Base-by-base conservation (phyloP, 2,888 invertebrate species). In the Pammene fasciana region DNA sequence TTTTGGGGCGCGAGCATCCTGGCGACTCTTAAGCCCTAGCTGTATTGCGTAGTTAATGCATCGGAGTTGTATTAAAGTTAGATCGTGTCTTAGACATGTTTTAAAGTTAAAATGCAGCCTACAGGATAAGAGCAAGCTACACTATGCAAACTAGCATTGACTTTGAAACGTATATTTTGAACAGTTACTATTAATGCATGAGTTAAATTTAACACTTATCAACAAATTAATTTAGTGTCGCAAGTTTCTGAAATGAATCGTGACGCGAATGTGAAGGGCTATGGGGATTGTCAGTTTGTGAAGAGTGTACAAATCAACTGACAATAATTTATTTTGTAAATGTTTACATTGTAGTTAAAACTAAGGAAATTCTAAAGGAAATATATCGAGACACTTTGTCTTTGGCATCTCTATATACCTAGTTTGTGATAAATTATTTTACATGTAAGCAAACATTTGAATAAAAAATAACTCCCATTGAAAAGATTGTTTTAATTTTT, bases 241-340 rank as follows among this genome's bases (percentile, higher is more conserved):
- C 13, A 13, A 3, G 11, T 45, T 7, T 7, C 13, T 48, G 48
- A 38, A 61, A 38, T 38, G 13, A 61, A 26, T 36, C 34, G 16
- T 61, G 36, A 16, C 14, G 36, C 36, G 46, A 61, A 48, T 13
- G 5, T 16, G 36, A 11, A n/a, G 41, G 52, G 48, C 59, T 41
- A 65, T 38, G 60, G 64, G 46, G 18, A 60, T 65, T 70, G 72
- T 72, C 71, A 70, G 67, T 65, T 57, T 48, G 52, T 34, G 65
- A 65, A 45, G 26, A 26, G 26, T 67, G 65, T 64, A 68, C 70
- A 70, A 70, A 72, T 57, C 65, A 65, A 60, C 66, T 72, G 73
- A 72, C 73, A 73, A 73, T 72, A 73, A 71, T 56, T 65, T 70
- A 70, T 70, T 65, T 70, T 70, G 59, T 65, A 65, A 70, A 43